phyloP scores from a whole-genome alignment of 2,888 invertebrate genomes.

The Rhabditoides inermis region DNA sequence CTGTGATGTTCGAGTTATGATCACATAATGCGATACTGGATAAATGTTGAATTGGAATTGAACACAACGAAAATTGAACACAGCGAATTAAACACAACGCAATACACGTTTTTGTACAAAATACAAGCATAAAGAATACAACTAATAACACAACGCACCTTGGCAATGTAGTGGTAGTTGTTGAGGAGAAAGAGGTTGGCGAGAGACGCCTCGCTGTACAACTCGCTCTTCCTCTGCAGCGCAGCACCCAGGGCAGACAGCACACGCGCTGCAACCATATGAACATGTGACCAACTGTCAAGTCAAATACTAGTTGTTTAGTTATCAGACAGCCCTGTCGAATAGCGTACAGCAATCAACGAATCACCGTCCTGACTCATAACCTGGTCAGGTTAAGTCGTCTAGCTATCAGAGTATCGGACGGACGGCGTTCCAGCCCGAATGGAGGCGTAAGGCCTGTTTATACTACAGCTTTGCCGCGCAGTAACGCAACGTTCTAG shows the following conservation, averaged over 20 bases:
- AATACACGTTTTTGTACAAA: too few species aligned
- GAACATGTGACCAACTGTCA: neutral
- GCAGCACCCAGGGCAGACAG: conserved; percentile 25
- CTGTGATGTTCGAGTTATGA: too few species aligned
- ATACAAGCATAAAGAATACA: neutral
- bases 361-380: too few species aligned
- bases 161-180: conserved; percentile 40
- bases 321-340: too few species aligned
- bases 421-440: neutral
- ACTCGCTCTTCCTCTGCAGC: conserved; percentile 20
- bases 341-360: too few species aligned
- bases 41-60: neutral
- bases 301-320: too few species aligned
- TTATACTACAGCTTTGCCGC: too few species aligned
- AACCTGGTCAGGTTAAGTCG: neutral
- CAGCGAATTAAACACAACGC: too few species aligned
- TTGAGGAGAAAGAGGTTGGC: conserved; percentile 13
- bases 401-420: neutral
- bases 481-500: too few species aligned
- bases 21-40: too few species aligned
- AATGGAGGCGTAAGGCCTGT: neutral
- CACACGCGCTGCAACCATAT: conserved; percentile 17
- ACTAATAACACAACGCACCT: conserved; percentile 10
- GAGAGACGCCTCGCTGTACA: conserved; percentile 17
- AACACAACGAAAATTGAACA: neutral